A percentile compares a stretch with the other conserved stretches of the same genome.
phyloP scores from a whole-genome alignment of 2,888 invertebrate species.

The Argyresthia goedartella region DNA sequence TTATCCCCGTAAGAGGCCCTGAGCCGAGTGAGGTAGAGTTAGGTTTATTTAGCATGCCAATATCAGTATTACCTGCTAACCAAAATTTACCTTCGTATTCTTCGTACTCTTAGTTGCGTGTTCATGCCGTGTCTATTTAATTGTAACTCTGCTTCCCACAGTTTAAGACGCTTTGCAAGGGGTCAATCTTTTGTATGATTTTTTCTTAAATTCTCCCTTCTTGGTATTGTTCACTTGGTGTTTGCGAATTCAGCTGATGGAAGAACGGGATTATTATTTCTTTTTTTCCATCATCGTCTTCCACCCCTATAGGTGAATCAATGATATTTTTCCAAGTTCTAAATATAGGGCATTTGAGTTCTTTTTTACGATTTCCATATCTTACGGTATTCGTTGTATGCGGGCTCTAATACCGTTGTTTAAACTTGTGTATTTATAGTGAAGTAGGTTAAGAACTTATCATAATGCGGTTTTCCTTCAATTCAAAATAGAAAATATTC shows the following conservation, averaged over 20 bases:
- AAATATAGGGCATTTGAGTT: background rate
- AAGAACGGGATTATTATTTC: background rate
- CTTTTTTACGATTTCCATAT: background rate
- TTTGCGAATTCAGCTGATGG: conserved; percentile 20
- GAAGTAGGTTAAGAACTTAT: too few relatives aligned
- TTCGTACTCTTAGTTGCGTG: too few relatives aligned
- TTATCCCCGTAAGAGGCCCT: too few relatives aligned
- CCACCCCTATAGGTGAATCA: background rate
- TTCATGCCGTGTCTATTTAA: conserved; percentile 10
- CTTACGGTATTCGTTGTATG: background rate
- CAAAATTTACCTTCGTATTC: too few relatives aligned
- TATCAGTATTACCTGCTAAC: too few relatives aligned
- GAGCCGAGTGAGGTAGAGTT: too few relatives aligned
- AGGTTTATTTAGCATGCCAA: too few relatives aligned
- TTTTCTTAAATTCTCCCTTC: conserved; percentile 33
- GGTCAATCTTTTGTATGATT: conserved; percentile 39
- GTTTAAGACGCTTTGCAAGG: conserved; percentile 37
- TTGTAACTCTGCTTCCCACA: conserved; percentile 12
- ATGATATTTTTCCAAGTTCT: background rate
- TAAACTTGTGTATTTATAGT: background rate
- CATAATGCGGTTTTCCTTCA: too few relatives aligned
- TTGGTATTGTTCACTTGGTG: conserved; percentile 36
- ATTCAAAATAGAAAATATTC: too few relatives aligned
- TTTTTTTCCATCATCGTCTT: background rate
- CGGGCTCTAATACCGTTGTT: background rate